These are phyloP conservation scores for Aspidoscelis tigris DNA, from an alignment of 2,113 vertebrate genomes.

Conservation along the genomic window DNA sequence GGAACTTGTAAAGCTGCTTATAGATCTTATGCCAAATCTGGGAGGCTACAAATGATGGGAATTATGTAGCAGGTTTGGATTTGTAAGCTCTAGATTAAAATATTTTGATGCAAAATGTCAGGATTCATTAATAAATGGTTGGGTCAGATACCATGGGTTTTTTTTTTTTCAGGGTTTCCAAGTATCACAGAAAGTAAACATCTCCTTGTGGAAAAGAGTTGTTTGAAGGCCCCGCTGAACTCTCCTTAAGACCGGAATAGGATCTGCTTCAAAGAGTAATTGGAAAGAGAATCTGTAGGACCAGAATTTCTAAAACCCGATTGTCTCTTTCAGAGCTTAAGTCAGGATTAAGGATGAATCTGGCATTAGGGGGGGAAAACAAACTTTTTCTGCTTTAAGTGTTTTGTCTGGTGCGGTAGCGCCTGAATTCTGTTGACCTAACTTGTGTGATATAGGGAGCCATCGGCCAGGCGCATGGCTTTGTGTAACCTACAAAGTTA, in stretches of 20 bases:
- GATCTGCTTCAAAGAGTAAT: constrained; percentile 3
- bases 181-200: background rate
- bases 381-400: constrained; percentile 5
- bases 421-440: constrained; percentile 10
- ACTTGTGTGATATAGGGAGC: background rate
- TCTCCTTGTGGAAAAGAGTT: background rate
- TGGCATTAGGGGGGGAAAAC: background rate
- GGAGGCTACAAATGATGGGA: constrained; percentile 6
- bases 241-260: background rate
- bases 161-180: constrained; percentile 27
- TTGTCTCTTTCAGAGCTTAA: background rate
- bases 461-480: background rate
- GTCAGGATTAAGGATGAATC: constrained; percentile 23
- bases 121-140: background rate
- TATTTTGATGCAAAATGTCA: background rate
- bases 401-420: constrained; percentile 5
- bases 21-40: constrained; percentile 18
- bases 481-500: background rate
- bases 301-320: constrained; percentile 4
- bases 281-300: background rate
- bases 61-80: background rate
- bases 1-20: constrained; percentile 24
- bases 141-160: background rate
- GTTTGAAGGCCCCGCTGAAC: background rate
- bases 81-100: constrained; percentile 7